Evolutionary conservation across 35 echinoderm and acorn worm genomes (phyloP).

Genomic region (Heliocidaris tuberculata): DNA sequence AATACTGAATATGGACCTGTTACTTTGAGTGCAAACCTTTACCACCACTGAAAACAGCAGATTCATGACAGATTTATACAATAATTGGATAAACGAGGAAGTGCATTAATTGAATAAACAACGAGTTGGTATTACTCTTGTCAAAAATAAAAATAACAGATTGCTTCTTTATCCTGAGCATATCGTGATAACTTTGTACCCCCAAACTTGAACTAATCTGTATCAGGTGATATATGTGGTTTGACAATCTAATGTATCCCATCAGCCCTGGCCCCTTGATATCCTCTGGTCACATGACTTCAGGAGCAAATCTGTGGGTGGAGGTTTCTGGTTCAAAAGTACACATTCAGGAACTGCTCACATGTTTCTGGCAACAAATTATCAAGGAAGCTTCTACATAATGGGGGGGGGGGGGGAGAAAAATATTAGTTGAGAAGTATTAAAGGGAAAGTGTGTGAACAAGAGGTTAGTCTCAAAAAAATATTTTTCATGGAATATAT

Average conservation of each 20-base stretch:
- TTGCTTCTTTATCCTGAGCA: neutral
- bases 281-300: neutral
- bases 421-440: too few species aligned
- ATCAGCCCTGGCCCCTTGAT: neutral
- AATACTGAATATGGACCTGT: too few species aligned
- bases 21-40: neutral
- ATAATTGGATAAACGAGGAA: neutral
- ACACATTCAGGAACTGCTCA: neutral
- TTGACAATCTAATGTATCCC: neutral
- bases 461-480: too few species aligned
- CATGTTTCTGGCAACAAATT: neutral
- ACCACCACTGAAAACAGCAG: neutral
- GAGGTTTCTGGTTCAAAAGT: neutral
- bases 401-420: too few species aligned
- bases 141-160: neutral
- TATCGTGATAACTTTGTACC: neutral
- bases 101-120: slow-evolving; percentile 3
- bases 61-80: neutral
- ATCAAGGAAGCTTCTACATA: too few species aligned
- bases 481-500: too few species aligned
- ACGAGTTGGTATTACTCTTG: neutral
- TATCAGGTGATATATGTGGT: neutral
- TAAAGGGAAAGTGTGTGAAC: too few species aligned
- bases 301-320: neutral
- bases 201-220: neutral